Base-by-base conservation (phyloP, 1,140 invertebrate species). In the Palaemon carinicauda region DNA sequence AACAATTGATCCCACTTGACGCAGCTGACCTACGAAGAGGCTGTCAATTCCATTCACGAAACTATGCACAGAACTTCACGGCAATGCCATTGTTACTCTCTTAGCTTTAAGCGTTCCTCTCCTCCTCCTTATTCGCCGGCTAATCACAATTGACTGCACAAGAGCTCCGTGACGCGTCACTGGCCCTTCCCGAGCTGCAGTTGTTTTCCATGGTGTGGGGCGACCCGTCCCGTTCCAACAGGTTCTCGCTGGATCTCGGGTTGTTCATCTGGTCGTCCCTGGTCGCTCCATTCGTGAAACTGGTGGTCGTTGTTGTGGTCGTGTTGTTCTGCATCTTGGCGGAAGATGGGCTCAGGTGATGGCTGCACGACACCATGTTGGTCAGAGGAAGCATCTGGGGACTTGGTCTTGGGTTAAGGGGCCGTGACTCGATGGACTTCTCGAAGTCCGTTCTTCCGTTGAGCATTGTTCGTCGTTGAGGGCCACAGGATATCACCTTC, bases 401-500 rank as follows among this genome's bases (percentile, higher is more conserved):
- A 4, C 75, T 79, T 1, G 74, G 82, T 2, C 75, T 17, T 0
- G 82, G 75, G 82, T 71, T 78, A 4, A 79, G 15, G 1, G 82
- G 82, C 7, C 82, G 54, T 0, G 56, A 52, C 74, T 85, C 82
- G 74, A 79, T 78, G 17, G 82, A 85, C 33, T 33, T 79, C 21
- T 75, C 82, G 10, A 65, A 54, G 75, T 85, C 82, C 54, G 74
- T 85, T 21, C 82, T 53, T 27, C 82, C 82, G 56, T 79, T 85
- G 10, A 79, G 7, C 24, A 31, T 53, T 24, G 50, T 60, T 1
- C 60, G 29, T 2, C 82, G 54, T 24, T 77, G 78, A 4, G 82
- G 87, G 52, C 80, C 80, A 50, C 82, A 88, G 15, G 82, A 85
- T 81, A 88, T 88, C 31, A 88, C 87, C 80, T 85, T 88, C 0